phyloP scores from a whole-genome alignment of 1,140 invertebrate species.

The fruit fly (Drosophila melanogaster) region DNA sequence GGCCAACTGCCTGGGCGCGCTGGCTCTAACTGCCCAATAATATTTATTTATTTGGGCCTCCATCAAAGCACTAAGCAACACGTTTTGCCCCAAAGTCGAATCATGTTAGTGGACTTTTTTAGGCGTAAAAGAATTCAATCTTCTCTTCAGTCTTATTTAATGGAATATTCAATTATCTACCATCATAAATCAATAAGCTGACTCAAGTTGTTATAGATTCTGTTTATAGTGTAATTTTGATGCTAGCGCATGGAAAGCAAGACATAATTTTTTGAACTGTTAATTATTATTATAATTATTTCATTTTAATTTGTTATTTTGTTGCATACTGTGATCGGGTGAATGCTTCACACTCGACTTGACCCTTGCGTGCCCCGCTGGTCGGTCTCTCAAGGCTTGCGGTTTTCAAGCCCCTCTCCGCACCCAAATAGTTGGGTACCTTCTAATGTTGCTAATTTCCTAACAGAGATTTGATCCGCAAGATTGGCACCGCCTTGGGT shows the following conservation, averaged over 20 bases:
- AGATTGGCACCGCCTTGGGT: slow-evolving; percentile 34
- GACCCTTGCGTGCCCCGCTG: slow-evolving; percentile 50
- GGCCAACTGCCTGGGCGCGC: slow-evolving; percentile 34
- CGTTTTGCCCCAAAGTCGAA: not conserved
- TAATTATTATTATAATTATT: too few species aligned
- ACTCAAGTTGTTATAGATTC: too few species aligned
- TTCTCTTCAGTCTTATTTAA: not conserved
- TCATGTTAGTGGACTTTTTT: too few species aligned
- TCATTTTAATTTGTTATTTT: not conserved
- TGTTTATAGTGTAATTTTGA: too few species aligned
- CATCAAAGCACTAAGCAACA: slow-evolving; percentile 36
- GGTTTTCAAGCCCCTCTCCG: slow-evolving; percentile 24
- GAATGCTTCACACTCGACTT: slow-evolving; percentile 58
- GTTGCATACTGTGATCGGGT: slow-evolving; percentile 24
- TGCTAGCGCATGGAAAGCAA: not conserved
- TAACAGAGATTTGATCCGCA: slow-evolving; percentile 55
- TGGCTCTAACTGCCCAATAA: slow-evolving; percentile 50
- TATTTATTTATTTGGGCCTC: slow-evolving; percentile 49
- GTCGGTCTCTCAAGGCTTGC: slow-evolving; percentile 44
- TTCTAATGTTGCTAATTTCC: slow-evolving; percentile 76
- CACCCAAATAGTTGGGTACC: slow-evolving; percentile 32
- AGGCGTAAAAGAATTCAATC: too few species aligned
- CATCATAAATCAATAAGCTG: too few species aligned
- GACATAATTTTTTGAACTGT: not conserved
- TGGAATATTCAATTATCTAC: too few species aligned